Evolutionary conservation across 2,888 invertebrate species (phyloP).

Genomic region (Morinoia aosen): DNA sequence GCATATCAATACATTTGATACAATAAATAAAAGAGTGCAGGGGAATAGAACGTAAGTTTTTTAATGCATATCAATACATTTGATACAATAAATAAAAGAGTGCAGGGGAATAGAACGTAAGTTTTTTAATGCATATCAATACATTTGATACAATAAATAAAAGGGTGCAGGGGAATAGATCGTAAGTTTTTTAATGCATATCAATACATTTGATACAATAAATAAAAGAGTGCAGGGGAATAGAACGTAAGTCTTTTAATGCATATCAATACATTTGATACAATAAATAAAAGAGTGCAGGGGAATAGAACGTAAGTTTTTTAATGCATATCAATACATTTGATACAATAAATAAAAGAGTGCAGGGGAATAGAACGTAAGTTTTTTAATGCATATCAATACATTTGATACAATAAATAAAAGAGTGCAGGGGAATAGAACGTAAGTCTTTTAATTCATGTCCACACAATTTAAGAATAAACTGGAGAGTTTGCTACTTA

Average conservation of each 20-base stretch:
- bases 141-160: neutral
- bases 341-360: neutral
- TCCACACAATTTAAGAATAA: neutral
- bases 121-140: neutral
- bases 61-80: neutral
- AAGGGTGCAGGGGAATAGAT: neutral
- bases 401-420: neutral
- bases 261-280: neutral
- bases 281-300: neutral
- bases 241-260: neutral
- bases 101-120: neutral
- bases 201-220: neutral
- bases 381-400: neutral
- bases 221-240: neutral
- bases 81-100: neutral
- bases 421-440: neutral
- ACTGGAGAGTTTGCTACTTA: neutral
- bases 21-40: neutral
- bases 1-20: neutral
- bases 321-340: neutral
- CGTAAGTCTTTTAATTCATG: neutral
- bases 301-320: neutral
- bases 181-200: neutral
- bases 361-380: neutral
- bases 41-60: neutral